Evolutionary conservation across 2,797 vertebrate species (phyloP).

Genomic region (Anguilla marmorata): DNA sequence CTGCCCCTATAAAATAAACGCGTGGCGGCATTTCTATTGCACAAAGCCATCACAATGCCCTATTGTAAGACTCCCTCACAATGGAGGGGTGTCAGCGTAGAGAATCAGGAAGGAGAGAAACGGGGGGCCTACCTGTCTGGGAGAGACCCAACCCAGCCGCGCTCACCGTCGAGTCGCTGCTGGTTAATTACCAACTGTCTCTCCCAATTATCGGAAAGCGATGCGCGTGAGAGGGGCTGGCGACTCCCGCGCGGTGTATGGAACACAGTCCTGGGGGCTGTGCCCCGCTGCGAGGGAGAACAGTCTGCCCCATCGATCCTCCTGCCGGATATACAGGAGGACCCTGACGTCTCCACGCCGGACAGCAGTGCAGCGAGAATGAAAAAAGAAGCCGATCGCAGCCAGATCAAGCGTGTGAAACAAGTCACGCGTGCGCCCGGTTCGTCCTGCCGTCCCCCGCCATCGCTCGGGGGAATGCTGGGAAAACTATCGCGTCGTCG

Average conservation of each 20-base stretch:
- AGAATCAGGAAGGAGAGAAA: background rate
- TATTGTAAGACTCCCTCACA: no score
- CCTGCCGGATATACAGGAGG: slow-evolving; percentile 17
- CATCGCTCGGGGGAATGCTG: background rate
- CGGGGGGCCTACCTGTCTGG: background rate
- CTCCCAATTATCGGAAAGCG: slow-evolving; percentile 43
- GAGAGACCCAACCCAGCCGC: background rate
- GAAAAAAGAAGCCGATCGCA: background rate
- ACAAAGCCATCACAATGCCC: background rate
- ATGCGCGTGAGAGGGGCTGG: slow-evolving; percentile 34
- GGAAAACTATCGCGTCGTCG: background rate
- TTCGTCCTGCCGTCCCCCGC: background rate
- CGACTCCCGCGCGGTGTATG: slow-evolving; percentile 34
- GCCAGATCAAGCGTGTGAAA: background rate
- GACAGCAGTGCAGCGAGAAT: background rate
- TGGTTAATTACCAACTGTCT: slow-evolving; percentile 40
- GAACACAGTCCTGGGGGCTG: slow-evolving; percentile 21
- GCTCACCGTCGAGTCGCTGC: background rate
- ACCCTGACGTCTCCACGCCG: slow-evolving; percentile 13
- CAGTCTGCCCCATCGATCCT: slow-evolving; percentile 42
- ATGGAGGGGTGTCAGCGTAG: background rate
- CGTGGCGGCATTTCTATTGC: background rate
- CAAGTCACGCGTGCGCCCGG: background rate
- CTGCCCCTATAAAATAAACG: background rate
- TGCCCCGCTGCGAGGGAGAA: slow-evolving; percentile 29